Percentiles rank a stretch among this genome's conserved stretches.
These are phyloP conservation scores for Sericinus montela DNA, from an alignment of 2,888 invertebrate genomes.

Conservation along the genomic window DNA sequence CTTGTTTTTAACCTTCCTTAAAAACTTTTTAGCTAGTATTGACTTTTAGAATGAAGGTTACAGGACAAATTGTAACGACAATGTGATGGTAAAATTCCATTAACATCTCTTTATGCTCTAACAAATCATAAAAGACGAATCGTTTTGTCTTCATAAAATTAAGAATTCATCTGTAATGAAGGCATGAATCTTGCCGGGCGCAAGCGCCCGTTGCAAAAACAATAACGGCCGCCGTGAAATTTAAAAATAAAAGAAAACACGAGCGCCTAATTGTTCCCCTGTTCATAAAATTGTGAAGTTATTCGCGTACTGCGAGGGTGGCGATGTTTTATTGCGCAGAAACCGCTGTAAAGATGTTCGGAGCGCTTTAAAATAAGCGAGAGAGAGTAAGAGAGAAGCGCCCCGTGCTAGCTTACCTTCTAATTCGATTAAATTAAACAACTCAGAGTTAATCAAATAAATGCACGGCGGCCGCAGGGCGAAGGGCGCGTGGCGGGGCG, in stretches of 20 bases:
- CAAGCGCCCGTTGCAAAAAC: constrained; percentile 57
- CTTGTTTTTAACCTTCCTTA: too few species aligned
- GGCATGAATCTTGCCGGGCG: constrained; percentile 60
- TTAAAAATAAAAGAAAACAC: constrained; percentile 71
- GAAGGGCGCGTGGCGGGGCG: constrained; percentile 31
- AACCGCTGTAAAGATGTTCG: constrained; percentile 78
- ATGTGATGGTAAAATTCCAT: constrained; percentile 1
- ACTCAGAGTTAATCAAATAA: constrained; percentile 80
- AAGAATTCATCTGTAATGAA: constrained; percentile 74
- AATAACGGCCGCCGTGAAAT: constrained; percentile 66
- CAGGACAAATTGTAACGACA: too few species aligned
- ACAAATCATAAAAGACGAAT: constrained; percentile 56
- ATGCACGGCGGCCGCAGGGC: constrained; percentile 65
- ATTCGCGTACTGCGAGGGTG: constrained; percentile 67
- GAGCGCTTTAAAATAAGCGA: constrained; percentile 75
- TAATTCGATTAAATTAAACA: constrained; percentile 80
- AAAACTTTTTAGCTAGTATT: too few species aligned
- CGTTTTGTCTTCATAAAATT: constrained; percentile 70
- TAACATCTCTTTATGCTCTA: constrained; percentile 20
- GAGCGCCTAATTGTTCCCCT: constrained; percentile 76
- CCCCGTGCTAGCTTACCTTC: constrained; percentile 59
- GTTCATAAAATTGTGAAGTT: constrained; percentile 79
- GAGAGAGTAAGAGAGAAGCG: constrained; percentile 41
- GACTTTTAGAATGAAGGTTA: too few species aligned
- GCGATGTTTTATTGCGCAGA: constrained; percentile 75